Conservation (phyloP, 2,113 vertebrate genomes). For the Eretmochelys imbricata region DNA sequence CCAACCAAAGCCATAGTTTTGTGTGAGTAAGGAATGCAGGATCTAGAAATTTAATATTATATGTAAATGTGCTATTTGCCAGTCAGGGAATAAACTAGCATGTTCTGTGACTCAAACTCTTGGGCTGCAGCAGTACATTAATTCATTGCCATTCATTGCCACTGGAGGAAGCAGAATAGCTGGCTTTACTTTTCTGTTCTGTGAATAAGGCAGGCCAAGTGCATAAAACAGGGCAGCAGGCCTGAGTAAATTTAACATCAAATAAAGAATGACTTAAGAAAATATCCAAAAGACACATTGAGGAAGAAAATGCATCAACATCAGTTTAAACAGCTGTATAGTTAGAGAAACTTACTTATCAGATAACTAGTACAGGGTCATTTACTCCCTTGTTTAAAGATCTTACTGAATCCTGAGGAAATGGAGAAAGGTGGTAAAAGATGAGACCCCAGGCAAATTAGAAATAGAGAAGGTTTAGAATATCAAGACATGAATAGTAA, state of each 20-base stretch:
- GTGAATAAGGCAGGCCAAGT: constrained; percentile 1
- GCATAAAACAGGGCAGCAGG: background rate
- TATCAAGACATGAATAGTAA: background rate
- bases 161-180: background rate
- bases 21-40: constrained; percentile 37
- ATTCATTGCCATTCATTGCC: background rate
- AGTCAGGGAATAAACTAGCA: constrained; percentile 35
- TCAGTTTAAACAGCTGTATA: background rate
- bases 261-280: background rate
- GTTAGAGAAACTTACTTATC: background rate
- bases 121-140: background rate
- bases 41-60: constrained; percentile 20
- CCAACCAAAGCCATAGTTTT: constrained; percentile 22
- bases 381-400: background rate
- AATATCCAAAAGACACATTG: background rate
- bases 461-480: background rate
- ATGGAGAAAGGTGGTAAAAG: background rate
- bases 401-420: background rate
- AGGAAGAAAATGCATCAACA: background rate
- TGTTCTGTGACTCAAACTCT: constrained; percentile 28
- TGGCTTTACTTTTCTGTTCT: constrained; percentile 21
- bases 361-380: background rate
- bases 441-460: background rate
- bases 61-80: constrained; percentile 1
- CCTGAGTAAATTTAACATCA: background rate